These are phyloP conservation scores for Brachyptera risi DNA, from an alignment of 2,888 invertebrate genomes.

Conservation along the genomic window DNA sequence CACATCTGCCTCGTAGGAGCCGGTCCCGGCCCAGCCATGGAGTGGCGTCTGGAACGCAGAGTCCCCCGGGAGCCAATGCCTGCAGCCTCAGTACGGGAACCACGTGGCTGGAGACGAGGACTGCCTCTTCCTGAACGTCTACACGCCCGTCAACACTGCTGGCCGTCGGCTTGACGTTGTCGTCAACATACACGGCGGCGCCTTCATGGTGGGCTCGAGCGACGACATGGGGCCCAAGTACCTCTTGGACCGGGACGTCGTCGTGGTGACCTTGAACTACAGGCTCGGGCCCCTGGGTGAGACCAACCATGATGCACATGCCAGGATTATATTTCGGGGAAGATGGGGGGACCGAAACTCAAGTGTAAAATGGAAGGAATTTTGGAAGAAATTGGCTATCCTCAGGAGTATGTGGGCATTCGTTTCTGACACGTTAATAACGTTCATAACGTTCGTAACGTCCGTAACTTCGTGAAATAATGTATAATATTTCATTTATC, in stretches of 20 bases:
- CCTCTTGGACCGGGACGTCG: slow-evolving; percentile 27
- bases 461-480: no score
- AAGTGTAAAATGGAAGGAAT: no score
- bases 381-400: no score
- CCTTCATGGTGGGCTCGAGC: slow-evolving; percentile 63
- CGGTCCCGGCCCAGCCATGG: slow-evolving; percentile 58
- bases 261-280: slow-evolving; percentile 28
- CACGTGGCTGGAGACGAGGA: slow-evolving; percentile 40
- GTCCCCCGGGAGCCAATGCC: slow-evolving; percentile 52
- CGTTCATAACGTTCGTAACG: no score
- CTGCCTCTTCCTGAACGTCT: slow-evolving; percentile 42
- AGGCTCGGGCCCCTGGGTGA: slow-evolving; percentile 26
- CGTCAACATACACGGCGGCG: slow-evolving; percentile 63
- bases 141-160: slow-evolving; percentile 39
- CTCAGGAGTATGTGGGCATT: no score
- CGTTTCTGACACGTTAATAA: no score
- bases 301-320: no score
- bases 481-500: no score
- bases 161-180: slow-evolving; percentile 55
- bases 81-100: slow-evolving; percentile 53
- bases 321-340: no score
- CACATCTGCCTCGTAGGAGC: slow-evolving; percentile 48
- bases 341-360: no score
- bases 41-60: slow-evolving; percentile 64
- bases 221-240: slow-evolving; percentile 49